Percentiles rank a stretch among this genome's conserved stretches.
Evolutionary conservation across 2,888 invertebrate genomes (phyloP).

Genomic region (Parnassius orleans): DNA sequence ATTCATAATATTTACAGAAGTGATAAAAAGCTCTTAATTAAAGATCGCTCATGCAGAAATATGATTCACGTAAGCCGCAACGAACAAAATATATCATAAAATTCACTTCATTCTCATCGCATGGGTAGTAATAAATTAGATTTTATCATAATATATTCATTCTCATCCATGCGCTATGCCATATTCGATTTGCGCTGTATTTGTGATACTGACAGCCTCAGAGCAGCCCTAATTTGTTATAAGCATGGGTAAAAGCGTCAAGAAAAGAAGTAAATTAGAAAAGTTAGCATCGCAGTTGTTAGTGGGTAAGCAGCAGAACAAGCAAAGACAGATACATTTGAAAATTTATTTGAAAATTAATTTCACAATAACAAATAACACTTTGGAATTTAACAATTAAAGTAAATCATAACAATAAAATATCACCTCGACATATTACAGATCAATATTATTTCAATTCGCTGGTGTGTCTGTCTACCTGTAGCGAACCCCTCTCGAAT

Average conservation of each 20-base stretch:
- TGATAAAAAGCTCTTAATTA: no score
- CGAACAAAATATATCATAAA: no score
- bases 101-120: no score
- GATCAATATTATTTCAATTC: conserved; percentile 16
- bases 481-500: conserved; percentile 71
- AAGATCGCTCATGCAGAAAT: no score
- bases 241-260: not conserved
- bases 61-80: no score
- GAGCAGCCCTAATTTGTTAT: not conserved
- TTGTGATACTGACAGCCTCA: not conserved
- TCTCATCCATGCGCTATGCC: not conserved
- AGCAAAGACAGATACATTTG: conserved; percentile 60
- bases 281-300: conserved; percentile 27
- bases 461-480: conserved; percentile 53
- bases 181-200: not conserved
- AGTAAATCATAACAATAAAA: conserved; percentile 27
- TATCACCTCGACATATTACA: conserved; percentile 21
- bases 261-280: not conserved
- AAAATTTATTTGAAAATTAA: conserved; percentile 61
- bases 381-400: conserved; percentile 31
- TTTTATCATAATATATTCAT: no score
- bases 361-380: conserved; percentile 63
- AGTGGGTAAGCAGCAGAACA: conserved; percentile 52
- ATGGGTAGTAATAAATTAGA: no score
- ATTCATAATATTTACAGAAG: no score